phyloP scores from a whole-genome alignment of 2,113 vertebrate species.

The Festucalex cinctus region DNA sequence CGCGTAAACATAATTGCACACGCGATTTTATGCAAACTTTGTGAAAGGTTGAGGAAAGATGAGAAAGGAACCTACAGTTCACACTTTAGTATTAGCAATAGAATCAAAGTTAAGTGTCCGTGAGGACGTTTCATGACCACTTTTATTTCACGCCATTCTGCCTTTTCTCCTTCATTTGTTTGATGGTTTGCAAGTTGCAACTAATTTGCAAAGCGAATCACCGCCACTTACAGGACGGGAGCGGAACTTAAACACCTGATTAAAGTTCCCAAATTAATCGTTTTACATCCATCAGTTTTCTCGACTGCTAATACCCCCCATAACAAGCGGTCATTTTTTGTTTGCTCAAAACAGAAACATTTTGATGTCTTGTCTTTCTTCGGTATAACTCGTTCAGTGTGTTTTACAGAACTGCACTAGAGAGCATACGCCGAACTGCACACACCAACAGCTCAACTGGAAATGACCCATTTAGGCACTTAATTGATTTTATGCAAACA shows the following conservation, averaged over 20 bases:
- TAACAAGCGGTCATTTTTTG: no score
- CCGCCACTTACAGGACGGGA: background rate
- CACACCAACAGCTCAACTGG: slow-evolving; percentile 26
- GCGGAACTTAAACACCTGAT: background rate
- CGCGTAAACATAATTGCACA: background rate
- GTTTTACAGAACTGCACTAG: background rate
- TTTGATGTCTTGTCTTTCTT: background rate
- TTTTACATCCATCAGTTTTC: no score
- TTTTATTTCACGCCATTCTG: background rate
- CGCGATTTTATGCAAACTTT: background rate
- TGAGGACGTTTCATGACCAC: background rate
- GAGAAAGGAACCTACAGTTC: background rate
- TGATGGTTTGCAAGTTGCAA: background rate
- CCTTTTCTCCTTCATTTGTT: background rate
- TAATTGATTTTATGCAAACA: slow-evolving; percentile 61
- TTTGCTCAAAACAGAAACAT: no score
- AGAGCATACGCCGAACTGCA: background rate
- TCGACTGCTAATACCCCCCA: no score
- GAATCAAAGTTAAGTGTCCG: background rate
- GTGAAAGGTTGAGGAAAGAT: background rate
- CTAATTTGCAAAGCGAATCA: background rate
- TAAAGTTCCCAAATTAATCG: no score
- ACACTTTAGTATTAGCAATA: no score
- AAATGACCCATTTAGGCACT: slow-evolving; percentile 60
- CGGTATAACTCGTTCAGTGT: background rate